Percentiles rank a stretch among this genome's conserved stretches.
These are phyloP conservation scores for Zaprionus tsacasi DNA, from an alignment of 1,140 invertebrate species.

Conservation along the genomic window DNA sequence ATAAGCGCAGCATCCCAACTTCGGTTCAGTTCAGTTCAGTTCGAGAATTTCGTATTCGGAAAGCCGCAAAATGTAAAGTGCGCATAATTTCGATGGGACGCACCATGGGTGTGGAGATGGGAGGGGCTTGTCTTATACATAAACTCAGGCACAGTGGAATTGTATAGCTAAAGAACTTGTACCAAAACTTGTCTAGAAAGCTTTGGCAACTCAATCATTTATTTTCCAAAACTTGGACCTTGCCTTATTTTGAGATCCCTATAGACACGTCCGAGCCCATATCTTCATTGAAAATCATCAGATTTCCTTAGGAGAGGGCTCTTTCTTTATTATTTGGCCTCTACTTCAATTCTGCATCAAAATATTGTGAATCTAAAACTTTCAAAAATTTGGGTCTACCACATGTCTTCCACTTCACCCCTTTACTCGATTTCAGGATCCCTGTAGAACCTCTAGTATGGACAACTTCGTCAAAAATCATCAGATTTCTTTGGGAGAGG, in stretches of 20 bases:
- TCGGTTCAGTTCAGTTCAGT: constrained; percentile 19
- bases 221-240: too few species aligned
- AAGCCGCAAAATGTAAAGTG: constrained; percentile 79
- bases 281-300: background rate
- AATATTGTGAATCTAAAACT: too few species aligned
- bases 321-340: too few species aligned
- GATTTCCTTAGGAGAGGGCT: background rate
- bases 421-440: too few species aligned
- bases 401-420: too few species aligned
- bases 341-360: too few species aligned
- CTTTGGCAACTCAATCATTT: background rate
- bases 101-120: background rate
- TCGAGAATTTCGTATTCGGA: constrained; percentile 34
- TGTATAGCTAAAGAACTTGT: background rate
- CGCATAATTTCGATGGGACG: constrained; percentile 63
- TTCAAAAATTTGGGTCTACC: background rate
- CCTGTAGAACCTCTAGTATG: too few species aligned
- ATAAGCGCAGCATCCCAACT: constrained; percentile 66
- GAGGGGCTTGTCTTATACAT: background rate
- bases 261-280: background rate
- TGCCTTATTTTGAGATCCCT: too few species aligned
- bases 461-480: too few species aligned
- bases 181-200: background rate
- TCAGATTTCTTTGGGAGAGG: too few species aligned
- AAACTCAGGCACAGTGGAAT: background rate